Evolutionary conservation across 2,888 invertebrate species (phyloP), one percentile per base, ranked within the genome.

Genomic region (Drosophila mettleri): DNA sequence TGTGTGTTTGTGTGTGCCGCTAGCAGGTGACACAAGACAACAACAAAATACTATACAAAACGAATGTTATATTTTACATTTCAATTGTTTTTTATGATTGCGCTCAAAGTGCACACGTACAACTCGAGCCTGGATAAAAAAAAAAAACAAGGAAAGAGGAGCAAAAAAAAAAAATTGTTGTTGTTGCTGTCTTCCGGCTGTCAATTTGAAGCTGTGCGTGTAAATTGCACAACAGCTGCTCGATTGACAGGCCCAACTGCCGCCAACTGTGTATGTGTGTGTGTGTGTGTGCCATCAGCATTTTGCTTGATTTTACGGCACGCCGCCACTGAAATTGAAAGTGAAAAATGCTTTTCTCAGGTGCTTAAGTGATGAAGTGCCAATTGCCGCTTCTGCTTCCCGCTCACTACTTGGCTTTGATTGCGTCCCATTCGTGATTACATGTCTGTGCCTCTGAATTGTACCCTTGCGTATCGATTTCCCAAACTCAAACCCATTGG

Each of bases 61-160:
- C 80, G 77, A 78, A 80, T 83, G 72, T 83, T 85, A 86, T 86
- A 85, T 86, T 86, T 86, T 81, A 86, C 86, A 86, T 86, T 85
- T 86, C 86, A 86, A 86, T 86, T 86, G 86, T 87, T 87, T 86
- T 86, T 87, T 86, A 86, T 86, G 86, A 81, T 84, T 86, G 78
- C 82, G 78, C 65, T 70, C 82, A 84, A 83, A 85, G 80, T 83
- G 85, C 85, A 82, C 84, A 85, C 83, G 83, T 85, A 62, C 78
- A 41, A 45, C 12, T 57, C 43, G 54, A n/a, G 27, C 27, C 61
- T 48, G 16, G 16, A n/a, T 22, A 38, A 57, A 59, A 53, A 36
- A 12, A 41, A 51, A 27, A 48, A 12, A 57, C n/a, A n/a, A n/a
- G n/a, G n/a, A n/a, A n/a, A n/a, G n/a, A n/a, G n/a, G n/a, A n/a